These are phyloP conservation scores for Clavelina lepadiformis DNA, from an alignment of 23 tunicate genomes.

Conservation along the genomic window DNA sequence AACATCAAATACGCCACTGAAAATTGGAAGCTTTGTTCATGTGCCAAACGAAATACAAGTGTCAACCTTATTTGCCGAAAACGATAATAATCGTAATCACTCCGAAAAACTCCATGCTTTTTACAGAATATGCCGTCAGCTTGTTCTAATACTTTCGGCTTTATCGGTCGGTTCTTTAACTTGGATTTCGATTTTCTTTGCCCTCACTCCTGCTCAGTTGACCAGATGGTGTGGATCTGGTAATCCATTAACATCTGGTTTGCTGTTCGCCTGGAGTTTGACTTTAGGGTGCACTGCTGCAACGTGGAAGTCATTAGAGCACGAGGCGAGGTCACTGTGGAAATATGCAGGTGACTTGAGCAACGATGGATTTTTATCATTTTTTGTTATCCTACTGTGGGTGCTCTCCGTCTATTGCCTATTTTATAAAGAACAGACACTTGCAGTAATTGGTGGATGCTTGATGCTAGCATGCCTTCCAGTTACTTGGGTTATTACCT, in stretches of 20 bases:
- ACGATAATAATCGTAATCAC: neutral
- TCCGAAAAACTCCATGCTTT: too few relatives aligned
- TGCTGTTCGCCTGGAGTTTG: constrained; percentile 4
- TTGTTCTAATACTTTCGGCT: neutral
- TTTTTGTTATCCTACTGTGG: too few relatives aligned
- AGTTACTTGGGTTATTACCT: too few relatives aligned
- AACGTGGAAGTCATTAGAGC: neutral
- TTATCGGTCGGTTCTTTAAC: neutral
- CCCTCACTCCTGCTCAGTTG: constrained; percentile 1
- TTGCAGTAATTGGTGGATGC: too few relatives aligned
- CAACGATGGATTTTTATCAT: too few relatives aligned
- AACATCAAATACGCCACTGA: too few relatives aligned
- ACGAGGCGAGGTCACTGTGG: too few relatives aligned
- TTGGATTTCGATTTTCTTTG: constrained; percentile 9
- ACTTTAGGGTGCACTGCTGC: constrained; percentile 8
- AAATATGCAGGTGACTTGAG: too few relatives aligned
- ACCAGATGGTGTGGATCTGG: constrained; percentile 6
- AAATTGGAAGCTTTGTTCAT: too few relatives aligned
- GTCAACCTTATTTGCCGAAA: neutral
- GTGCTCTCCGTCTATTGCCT: too few relatives aligned
- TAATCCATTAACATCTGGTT: neutral
- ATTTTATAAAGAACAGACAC: too few relatives aligned
- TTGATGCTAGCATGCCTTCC: too few relatives aligned
- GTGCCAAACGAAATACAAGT: neutral
- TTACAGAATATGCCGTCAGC: neutral